These are phyloP conservation scores for Drosophila leontia DNA, from an alignment of 1,140 invertebrate species.

Conservation along the genomic window DNA sequence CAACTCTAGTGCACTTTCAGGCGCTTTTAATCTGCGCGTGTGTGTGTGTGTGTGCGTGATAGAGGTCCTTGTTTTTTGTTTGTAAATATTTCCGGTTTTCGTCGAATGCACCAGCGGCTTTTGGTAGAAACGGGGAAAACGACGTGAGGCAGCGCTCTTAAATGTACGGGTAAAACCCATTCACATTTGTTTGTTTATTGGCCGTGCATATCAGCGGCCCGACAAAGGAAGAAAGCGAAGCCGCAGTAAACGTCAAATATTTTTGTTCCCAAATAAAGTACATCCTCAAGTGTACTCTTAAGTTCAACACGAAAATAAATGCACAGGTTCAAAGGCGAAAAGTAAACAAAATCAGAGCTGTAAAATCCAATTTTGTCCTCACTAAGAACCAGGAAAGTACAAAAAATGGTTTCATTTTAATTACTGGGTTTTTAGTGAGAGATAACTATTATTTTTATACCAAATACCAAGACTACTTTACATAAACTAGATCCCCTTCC, in stretches of 20 bases:
- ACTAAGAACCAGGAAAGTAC: neutral
- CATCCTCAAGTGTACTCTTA: no score
- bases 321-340: neutral
- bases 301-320: neutral
- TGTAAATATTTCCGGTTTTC: constrained; percentile 27
- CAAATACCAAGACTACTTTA: neutral
- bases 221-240: constrained; percentile 28
- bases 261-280: constrained; percentile 20
- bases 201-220: constrained; percentile 30
- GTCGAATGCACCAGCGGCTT: constrained; percentile 18
- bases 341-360: no score
- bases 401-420: neutral
- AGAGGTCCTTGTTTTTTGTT: constrained; percentile 16
- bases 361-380: neutral
- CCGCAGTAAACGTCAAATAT: constrained; percentile 33
- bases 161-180: constrained; percentile 18
- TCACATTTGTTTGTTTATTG: constrained; percentile 43
- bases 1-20: constrained; percentile 56
- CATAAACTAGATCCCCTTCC: neutral
- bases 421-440: neutral
- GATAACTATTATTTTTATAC: neutral
- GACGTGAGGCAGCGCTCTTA: neutral
- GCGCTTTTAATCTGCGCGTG: constrained; percentile 31
- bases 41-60: constrained; percentile 8
- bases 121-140: neutral